Percentiles rank a stretch among this genome's conserved stretches.
Evolutionary conservation across 1,140 invertebrate species (phyloP).

Genomic region (Myzus persicae): DNA sequence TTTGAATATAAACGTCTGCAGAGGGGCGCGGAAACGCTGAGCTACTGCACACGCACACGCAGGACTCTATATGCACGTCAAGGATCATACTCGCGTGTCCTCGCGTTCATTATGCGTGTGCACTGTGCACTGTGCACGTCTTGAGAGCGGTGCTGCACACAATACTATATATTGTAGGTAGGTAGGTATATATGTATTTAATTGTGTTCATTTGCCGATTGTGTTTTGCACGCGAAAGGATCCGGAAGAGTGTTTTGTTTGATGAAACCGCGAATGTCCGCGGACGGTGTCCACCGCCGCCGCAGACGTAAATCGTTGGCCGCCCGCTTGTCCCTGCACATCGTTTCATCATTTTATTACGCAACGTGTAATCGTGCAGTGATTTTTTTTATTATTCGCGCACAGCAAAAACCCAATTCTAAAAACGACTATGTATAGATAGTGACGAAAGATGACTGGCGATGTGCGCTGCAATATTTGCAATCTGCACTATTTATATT

Average conservation of each 20-base stretch:
- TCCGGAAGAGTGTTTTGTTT: too few relatives aligned
- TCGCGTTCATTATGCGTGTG: background rate
- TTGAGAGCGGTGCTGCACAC: background rate
- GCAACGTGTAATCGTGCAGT: background rate
- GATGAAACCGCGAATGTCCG: too few relatives aligned
- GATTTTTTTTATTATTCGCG: too few relatives aligned
- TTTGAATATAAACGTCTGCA: background rate
- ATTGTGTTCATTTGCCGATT: background rate
- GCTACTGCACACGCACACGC: too few relatives aligned
- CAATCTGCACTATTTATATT: background rate
- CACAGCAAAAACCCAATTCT: too few relatives aligned
- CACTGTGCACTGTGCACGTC: background rate
- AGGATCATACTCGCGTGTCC: background rate
- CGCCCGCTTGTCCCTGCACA: too few relatives aligned
- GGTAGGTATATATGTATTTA: background rate
- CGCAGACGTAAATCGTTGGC: too few relatives aligned
- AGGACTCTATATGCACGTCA: background rate
- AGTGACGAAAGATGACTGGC: too few relatives aligned
- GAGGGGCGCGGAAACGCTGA: background rate
- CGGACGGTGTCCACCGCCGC: too few relatives aligned
- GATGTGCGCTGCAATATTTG: too few relatives aligned
- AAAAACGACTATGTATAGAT: too few relatives aligned
- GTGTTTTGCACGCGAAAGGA: background rate
- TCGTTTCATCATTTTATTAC: background rate
- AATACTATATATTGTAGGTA: too few relatives aligned